Conservation (phyloP, 2,113 vertebrate genomes). For the Dinomys branickii region DNA sequence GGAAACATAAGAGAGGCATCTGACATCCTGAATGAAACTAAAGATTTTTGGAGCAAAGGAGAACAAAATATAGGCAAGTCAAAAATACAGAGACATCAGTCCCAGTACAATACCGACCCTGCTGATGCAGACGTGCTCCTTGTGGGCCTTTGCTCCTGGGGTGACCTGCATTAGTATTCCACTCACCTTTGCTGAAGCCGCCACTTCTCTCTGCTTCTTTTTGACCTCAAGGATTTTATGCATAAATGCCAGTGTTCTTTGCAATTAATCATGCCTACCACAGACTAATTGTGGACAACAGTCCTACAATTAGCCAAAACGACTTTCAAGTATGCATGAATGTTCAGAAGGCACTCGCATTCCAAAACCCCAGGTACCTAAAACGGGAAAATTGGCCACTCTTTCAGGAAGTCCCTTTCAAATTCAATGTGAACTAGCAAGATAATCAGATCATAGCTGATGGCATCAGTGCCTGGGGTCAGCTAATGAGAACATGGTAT, state of each 20-base stretch:
- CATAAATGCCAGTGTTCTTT: constrained; percentile 88
- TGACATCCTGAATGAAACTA: constrained; percentile 36
- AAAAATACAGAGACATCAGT: constrained; percentile 51
- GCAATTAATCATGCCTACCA: constrained; percentile 88
- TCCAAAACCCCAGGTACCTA: constrained; percentile 76
- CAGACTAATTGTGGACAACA: constrained; percentile 89
- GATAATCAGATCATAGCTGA: constrained; percentile 67
- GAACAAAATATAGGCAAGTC: constrained; percentile 44
- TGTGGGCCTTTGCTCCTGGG: constrained; percentile 75
- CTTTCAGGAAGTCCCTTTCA: constrained; percentile 62
- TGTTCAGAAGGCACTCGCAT: constrained; percentile 79
- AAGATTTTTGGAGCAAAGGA: background rate
- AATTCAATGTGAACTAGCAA: constrained; percentile 56
- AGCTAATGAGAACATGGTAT: constrained; percentile 60
- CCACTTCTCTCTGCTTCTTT: constrained; percentile 87
- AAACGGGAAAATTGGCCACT: constrained; percentile 70
- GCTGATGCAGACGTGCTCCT: constrained; percentile 74
- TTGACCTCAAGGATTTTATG: constrained; percentile 88
- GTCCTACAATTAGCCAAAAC: constrained; percentile 86
- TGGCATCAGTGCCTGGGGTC: constrained; percentile 27
- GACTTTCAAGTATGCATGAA: constrained; percentile 86
- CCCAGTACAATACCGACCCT: constrained; percentile 74
- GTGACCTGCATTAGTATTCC: constrained; percentile 85
- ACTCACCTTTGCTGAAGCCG: constrained; percentile 75
- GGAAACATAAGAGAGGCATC: background rate